These are phyloP conservation scores for Chelon labrosus DNA, from an alignment of 2,797 vertebrate genomes.

Conservation along the genomic window DNA sequence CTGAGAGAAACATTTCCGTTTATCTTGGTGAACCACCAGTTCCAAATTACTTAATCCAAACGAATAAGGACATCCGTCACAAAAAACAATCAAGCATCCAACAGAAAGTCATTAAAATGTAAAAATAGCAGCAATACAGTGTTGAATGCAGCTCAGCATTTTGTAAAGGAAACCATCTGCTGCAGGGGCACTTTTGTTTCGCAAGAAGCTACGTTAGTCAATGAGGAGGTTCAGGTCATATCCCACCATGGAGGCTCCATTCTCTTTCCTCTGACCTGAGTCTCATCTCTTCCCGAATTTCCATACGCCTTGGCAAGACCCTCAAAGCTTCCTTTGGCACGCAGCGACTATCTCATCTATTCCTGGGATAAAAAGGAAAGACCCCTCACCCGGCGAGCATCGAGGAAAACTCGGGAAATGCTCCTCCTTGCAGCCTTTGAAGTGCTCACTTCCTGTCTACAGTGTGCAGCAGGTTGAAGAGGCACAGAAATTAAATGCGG, in stretches of 20 bases:
- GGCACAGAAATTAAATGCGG: conserved; percentile 17
- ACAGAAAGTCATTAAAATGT: not conserved
- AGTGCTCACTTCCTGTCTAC: conserved; percentile 64
- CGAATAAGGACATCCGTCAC: not conserved
- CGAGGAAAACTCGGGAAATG: conserved; percentile 68
- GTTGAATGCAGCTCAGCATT: not conserved
- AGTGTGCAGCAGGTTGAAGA: conserved; percentile 31
- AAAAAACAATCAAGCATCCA: too few species aligned
- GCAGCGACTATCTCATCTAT: conserved; percentile 59
- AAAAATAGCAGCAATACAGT: not conserved
- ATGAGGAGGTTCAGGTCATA: conserved; percentile 59
- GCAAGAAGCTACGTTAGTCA: conserved; percentile 42
- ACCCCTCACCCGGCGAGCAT: conserved; percentile 61
- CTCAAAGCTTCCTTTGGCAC: conserved; percentile 72
- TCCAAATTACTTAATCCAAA: not conserved
- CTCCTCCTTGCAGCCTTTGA: conserved; percentile 69
- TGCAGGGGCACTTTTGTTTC: conserved; percentile 50
- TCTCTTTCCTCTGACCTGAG: conserved; percentile 56
- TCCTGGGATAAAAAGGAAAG: conserved; percentile 72
- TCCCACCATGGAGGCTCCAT: conserved; percentile 68
- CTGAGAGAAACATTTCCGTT: too few species aligned
- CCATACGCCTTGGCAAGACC: conserved; percentile 68
- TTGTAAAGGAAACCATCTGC: conserved; percentile 36
- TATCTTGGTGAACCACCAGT: too few species aligned
- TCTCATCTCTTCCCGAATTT: conserved; percentile 68